Evolutionary conservation across 2,797 vertebrate species (phyloP).

Genomic region (Paramormyrops hopkinsi): DNA sequence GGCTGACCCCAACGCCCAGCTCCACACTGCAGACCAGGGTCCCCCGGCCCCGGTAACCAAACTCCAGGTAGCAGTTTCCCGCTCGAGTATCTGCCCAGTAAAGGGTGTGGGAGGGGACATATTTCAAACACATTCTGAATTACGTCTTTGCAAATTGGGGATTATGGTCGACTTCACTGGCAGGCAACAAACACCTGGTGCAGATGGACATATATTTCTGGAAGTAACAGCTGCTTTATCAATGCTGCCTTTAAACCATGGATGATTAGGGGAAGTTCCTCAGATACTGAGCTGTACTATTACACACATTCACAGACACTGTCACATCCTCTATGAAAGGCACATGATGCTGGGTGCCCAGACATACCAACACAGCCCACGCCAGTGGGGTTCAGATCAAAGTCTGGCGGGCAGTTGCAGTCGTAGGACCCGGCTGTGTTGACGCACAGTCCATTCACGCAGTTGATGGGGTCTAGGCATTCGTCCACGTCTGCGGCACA

Average conservation of each 20-base stretch:
- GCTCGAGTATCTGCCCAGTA: slow-evolving; percentile 60
- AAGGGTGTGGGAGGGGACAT: slow-evolving; percentile 6
- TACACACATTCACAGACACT: neutral
- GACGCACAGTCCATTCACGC: slow-evolving; percentile 47
- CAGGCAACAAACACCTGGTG: neutral
- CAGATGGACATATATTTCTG: neutral
- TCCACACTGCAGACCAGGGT: slow-evolving; percentile 69
- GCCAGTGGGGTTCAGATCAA: slow-evolving; percentile 45
- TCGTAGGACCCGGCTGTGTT: slow-evolving; percentile 45
- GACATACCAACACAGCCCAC: slow-evolving; percentile 46
- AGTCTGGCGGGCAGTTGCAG: slow-evolving; percentile 47
- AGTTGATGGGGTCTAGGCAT: slow-evolving; percentile 46
- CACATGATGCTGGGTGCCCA: neutral
- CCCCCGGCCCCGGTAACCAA: slow-evolving; percentile 56
- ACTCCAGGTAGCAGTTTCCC: slow-evolving; percentile 71
- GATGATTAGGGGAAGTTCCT: neutral
- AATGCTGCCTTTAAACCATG: neutral
- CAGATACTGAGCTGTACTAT: neutral
- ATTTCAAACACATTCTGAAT: neutral
- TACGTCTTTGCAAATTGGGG: neutral
- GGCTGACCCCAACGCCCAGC: slow-evolving; percentile 69
- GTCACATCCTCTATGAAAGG: neutral
- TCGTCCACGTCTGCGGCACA: slow-evolving; percentile 42
- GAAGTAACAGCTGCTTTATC: neutral
- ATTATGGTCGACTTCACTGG: neutral